Percentiles rank a stretch among this genome's conserved stretches.
These are phyloP conservation scores for Eupithecia tripunctaria DNA, from an alignment of 2,888 invertebrate species.

Conservation along the genomic window DNA sequence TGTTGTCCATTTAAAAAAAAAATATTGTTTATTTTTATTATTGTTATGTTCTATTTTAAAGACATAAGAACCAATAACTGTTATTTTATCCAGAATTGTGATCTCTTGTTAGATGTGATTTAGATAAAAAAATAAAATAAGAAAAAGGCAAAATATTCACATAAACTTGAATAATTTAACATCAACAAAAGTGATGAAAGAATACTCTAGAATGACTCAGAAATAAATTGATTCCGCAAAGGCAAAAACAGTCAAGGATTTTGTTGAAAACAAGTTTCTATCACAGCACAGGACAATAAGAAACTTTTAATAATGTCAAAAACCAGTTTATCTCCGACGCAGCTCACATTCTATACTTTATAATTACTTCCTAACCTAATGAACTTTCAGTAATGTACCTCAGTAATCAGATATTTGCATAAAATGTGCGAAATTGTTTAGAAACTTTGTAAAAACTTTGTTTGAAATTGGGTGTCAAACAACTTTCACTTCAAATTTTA, in stretches of 20 bases:
- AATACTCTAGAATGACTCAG: constrained; percentile 14
- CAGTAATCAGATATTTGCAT: neutral
- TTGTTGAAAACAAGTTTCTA: constrained; percentile 26
- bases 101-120: too few species aligned
- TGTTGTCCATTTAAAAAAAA: too few species aligned
- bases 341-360: constrained; percentile 8
- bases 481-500: constrained; percentile 70
- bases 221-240: constrained; percentile 10
- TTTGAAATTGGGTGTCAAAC: neutral
- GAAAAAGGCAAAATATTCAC: neutral
- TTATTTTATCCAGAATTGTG: too few species aligned
- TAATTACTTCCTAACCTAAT: constrained; percentile 16
- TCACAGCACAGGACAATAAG: constrained; percentile 4
- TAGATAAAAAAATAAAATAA: too few species aligned
- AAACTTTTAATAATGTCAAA: constrained; percentile 20
- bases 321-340: constrained; percentile 27
- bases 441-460: constrained; percentile 16
- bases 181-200: constrained; percentile 18
- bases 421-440: neutral
- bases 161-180: neutral
- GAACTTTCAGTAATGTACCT: constrained; percentile 8
- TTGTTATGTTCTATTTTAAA: too few species aligned
- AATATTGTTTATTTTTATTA: too few species aligned
- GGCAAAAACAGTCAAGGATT: constrained; percentile 33
- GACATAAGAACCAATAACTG: too few species aligned